These are phyloP conservation scores for Pithys albifrons DNA, from an alignment of 2,113 vertebrate species.

Conservation along the genomic window DNA sequence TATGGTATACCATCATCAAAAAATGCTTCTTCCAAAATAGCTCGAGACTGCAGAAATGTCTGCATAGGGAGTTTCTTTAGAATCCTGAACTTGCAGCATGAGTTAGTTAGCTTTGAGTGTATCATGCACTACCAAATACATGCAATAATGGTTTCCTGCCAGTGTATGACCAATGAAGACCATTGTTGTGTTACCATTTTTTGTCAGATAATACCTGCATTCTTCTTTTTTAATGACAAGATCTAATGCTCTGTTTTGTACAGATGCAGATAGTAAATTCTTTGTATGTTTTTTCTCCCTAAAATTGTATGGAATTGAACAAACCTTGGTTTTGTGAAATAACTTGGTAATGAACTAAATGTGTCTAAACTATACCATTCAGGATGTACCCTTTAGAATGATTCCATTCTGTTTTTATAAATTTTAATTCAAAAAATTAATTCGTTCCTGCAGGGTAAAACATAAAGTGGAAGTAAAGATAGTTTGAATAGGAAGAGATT, in stretches of 20 bases:
- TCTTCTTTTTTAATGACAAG: neutral
- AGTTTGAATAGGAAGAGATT: neutral
- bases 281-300: neutral
- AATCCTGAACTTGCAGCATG: neutral
- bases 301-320: neutral
- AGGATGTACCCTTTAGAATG: neutral
- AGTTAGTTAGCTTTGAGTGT: neutral
- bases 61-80: neutral
- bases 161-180: neutral
- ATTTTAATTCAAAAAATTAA: neutral
- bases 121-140: neutral
- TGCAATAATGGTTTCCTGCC: neutral
- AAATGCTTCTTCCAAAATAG: neutral
- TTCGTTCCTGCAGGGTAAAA: neutral
- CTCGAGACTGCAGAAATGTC: neutral
- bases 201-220: neutral
- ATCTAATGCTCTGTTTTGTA: neutral
- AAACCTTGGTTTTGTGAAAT: neutral
- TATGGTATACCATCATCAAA: neutral
- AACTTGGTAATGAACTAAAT: neutral
- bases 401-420: neutral
- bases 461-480: neutral
- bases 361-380: neutral
- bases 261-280: neutral
- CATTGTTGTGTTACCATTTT: neutral